Base-by-base conservation (phyloP, 2,888 invertebrate species). In the Stenichneumon culpator region DNA sequence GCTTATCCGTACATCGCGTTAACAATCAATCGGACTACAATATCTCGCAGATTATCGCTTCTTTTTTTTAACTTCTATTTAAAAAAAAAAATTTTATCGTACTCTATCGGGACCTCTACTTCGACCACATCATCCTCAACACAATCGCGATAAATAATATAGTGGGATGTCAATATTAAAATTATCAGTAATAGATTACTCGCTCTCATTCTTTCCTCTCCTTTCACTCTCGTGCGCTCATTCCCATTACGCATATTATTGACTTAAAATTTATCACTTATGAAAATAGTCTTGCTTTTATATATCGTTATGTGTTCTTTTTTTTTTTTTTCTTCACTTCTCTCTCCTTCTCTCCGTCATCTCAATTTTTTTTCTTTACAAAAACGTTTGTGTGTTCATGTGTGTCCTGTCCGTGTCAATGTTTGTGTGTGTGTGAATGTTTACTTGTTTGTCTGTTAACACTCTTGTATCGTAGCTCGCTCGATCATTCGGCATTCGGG, bases 241-340 rank as follows among this genome's bases (percentile, higher is more conserved):
- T 57, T 75, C 67, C 89, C 89, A 28, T 79, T 91, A 91, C 88
- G 87, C 89, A 88, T 90, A 91, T 92, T 93, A 93, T 93, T 93
- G 93, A 93, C 93, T 93, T 93, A 93, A 84, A 92, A 91, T 92
- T 91, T 93, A 92, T 90, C 89, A 90, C 90, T 93, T 93, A 93
- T 89, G 93, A 93, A 93, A 93, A 93, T 93, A 93, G 90, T 93
- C 89, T 90, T 91, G 87, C 88, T 90, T 89, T 91, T 90, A 83
- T 91, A 91, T 91, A 91, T 87, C 89, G 88, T 91, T 89, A 89
- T 90, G 89, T 87, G 89, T 87, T 88, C 87, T 74, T 88, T 88
- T 54, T 52, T 57, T 47, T 88, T 87, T 75, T 88, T 88, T 44
- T 63, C 52, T 54, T 74, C 60, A 22, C 70, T 28, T 60, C 39